Evolutionary conservation across 2,888 invertebrate genomes (phyloP).

Genomic region (Amphimallon solstitiale): DNA sequence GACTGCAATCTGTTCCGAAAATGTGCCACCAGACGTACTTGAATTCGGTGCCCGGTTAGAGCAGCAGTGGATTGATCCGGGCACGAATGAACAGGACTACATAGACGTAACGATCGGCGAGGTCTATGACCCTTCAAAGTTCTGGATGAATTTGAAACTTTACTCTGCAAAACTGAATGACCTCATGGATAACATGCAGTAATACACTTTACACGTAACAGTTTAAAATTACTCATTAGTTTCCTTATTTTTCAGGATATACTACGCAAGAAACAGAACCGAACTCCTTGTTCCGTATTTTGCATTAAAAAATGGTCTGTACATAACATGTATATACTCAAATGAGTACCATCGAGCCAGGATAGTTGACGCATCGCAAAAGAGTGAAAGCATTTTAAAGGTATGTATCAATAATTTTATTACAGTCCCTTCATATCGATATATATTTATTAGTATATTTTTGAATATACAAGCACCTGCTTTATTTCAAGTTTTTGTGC

Average conservation of each 20-base stretch:
- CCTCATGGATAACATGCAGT: constrained; percentile 66
- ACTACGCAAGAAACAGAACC: constrained; percentile 14
- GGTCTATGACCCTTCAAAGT: constrained; percentile 69
- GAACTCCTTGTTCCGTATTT: constrained; percentile 47
- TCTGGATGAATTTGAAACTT: constrained; percentile 65
- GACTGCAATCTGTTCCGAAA: neutral
- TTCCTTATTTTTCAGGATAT: constrained; percentile 25
- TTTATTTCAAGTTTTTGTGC: no score
- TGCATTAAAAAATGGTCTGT: constrained; percentile 60
- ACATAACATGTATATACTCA: constrained; percentile 64
- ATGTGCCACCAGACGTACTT: constrained; percentile 40
- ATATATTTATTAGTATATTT: no score
- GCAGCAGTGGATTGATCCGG: constrained; percentile 44
- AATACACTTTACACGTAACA: neutral
- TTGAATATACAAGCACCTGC: no score
- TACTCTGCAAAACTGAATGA: constrained; percentile 59
- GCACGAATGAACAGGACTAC: constrained; percentile 35
- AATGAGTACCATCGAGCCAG: constrained; percentile 66
- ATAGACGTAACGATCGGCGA: constrained; percentile 65
- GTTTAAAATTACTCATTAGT: neutral
- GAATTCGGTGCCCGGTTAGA: constrained; percentile 40
- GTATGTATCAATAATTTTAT: no score
- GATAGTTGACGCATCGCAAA: constrained; percentile 20
- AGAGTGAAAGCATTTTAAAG: constrained; percentile 20
- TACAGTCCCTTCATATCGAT: no score